Evolutionary conservation across 2,113 vertebrate species (phyloP), one percentile per base, ranked within the genome.

Genomic region (Deroptyus accipitrinus): DNA sequence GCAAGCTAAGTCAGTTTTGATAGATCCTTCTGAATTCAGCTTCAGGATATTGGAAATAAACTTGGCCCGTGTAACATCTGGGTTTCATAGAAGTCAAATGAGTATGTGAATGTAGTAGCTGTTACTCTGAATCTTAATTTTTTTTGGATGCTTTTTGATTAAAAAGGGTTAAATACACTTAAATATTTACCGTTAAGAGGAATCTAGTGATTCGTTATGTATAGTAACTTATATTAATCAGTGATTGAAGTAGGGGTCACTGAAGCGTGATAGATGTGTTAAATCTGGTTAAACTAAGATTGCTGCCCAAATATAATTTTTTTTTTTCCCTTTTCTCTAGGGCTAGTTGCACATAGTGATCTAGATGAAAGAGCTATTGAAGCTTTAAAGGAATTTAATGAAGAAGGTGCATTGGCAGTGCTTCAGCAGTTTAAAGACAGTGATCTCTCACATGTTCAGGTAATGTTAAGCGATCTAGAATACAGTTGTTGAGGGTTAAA

Each of bases 341-440:
- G 99, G 57, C 97, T 99, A 97, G 99, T 99, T 97, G 99, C 99
- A 91, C 99, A 99, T 95, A 99, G 99, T 92, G 99, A 99, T 98
- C 98, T 99, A 96, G 99, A 99, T 96, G 99, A 99, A 97, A 97
- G 99, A 97, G 99, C 99, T 92, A 98, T 99, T 22, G 99, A 99
- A 98, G 99, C 99, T 95, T 98, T 99, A 98, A 99, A 99, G 92
- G 99, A 99, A 93, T 99, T 99, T 98, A 99, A 99, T 92, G 99
- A 99, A 98, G 99, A 99, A 92, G 99, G 99, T 92, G 99, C 99
- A 74, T 98, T 99, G 96, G 99, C 99, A 90, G 99, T 99, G 68
- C 98, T 99, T 97, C 98, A 99, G 14, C 99, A 99, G 97, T 99
- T 99, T 98, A 99, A 99, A 97, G 99, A 99, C 98, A 99, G 99